These are phyloP conservation scores for Xiphophorus hellerii DNA, from an alignment of 2,113 vertebrate genomes.

Conservation along the genomic window DNA sequence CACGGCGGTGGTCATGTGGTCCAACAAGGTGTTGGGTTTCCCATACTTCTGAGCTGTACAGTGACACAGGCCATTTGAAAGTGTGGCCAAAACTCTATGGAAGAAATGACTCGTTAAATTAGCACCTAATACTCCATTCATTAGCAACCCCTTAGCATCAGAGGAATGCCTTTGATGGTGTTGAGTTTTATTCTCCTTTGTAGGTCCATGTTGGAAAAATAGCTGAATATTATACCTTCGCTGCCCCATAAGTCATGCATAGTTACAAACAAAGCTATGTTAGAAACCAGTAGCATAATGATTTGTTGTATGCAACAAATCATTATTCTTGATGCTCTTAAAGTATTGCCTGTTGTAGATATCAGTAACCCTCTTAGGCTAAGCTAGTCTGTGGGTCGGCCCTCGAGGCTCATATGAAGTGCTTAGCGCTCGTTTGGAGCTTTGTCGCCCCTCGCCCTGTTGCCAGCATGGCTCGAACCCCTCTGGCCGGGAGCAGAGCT, in stretches of 20 bases:
- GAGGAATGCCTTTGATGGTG: constrained; percentile 76
- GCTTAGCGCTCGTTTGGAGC: constrained; percentile 77
- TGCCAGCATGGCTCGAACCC: constrained; percentile 68
- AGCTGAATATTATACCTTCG: constrained; percentile 25
- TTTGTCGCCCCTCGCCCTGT: constrained; percentile 76
- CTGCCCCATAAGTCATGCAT: constrained; percentile 11
- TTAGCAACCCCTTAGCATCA: constrained; percentile 68
- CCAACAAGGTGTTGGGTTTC: constrained; percentile 76
- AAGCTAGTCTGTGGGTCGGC: constrained; percentile 74
- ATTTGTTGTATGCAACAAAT: constrained; percentile 31
- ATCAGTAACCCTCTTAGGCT: constrained; percentile 79
- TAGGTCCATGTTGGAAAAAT: constrained; percentile 50
- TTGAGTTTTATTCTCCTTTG: constrained; percentile 39
- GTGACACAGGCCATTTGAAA: constrained; percentile 75
- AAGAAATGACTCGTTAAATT: constrained; percentile 80
- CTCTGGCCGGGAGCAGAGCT: constrained; percentile 62
- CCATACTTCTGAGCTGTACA: constrained; percentile 73
- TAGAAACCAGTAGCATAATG: constrained; percentile 12
- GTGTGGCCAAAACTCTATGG: constrained; percentile 75
- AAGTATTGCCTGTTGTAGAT: constrained; percentile 50
- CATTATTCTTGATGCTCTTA: constrained; percentile 21
- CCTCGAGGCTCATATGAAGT: constrained; percentile 79
- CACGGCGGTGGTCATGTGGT: constrained; percentile 68
- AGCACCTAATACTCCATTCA: constrained; percentile 72
- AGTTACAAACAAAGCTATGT: constrained; percentile 3